phyloP scores from a whole-genome alignment of 2,113 vertebrate species.

The Zosterops hypoxanthus region DNA sequence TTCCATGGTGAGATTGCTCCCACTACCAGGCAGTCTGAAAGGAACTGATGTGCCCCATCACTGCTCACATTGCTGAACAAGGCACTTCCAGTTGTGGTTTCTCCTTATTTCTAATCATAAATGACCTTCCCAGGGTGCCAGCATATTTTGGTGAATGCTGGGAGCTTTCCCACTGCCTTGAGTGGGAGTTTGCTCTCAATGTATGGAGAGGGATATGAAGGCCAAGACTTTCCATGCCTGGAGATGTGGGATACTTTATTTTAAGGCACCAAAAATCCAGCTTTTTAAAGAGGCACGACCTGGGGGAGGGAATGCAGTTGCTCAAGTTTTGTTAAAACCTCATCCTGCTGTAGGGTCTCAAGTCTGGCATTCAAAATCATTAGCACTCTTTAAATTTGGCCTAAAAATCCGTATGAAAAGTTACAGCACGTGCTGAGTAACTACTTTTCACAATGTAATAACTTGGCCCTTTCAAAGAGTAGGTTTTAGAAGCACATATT shows the following conservation, averaged over 20 bases:
- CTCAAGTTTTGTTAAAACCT: conserved; percentile 46
- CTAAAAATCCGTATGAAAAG: conserved; percentile 51
- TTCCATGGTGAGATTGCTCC: neutral
- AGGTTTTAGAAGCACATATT: conserved; percentile 43
- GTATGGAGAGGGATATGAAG: neutral
- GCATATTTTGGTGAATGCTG: neutral
- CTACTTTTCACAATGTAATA: conserved; percentile 59
- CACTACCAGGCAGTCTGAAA: neutral
- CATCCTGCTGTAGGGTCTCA: conserved; percentile 48
- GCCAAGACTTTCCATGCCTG: neutral
- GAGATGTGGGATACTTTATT: neutral
- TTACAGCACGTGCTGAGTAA: conserved; percentile 58
- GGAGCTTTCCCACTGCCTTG: neutral
- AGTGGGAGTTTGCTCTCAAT: neutral
- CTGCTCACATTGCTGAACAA: neutral
- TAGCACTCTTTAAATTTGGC: conserved; percentile 57
- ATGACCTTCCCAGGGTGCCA: neutral
- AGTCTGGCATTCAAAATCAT: conserved; percentile 52
- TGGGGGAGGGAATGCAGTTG: neutral
- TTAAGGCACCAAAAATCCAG: neutral
- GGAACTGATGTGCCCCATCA: rapidly evolving
- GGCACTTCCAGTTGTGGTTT: neutral
- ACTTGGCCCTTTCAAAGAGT: conserved; percentile 44
- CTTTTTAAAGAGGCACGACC: neutral
- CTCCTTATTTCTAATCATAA: neutral